phyloP scores from a whole-genome alignment of 2,797 vertebrate genomes.

The Pelodytes ibericus region DNA sequence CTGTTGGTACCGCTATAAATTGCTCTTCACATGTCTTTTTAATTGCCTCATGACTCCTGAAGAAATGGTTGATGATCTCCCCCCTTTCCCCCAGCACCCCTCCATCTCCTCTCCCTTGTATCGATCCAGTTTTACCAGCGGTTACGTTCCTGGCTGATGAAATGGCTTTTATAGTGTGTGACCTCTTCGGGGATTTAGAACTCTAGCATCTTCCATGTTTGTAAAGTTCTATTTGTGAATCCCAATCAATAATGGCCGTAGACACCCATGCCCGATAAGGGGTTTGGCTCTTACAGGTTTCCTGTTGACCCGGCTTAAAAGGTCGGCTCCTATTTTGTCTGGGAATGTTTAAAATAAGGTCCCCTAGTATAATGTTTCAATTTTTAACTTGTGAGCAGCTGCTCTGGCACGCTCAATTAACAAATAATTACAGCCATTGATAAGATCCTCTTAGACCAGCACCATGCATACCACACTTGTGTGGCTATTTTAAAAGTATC shows the following conservation, averaged over 20 bases:
- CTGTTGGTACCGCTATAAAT: constrained; percentile 13
- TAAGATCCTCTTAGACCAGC: too few species aligned
- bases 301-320: neutral
- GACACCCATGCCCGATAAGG: neutral
- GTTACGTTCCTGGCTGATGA: constrained; percentile 12
- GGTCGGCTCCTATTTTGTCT: neutral
- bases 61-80: neutral
- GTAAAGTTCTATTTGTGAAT: neutral
- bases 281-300: neutral
- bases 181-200: constrained; percentile 3
- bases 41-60: constrained; percentile 31
- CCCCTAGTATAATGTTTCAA: too few species aligned
- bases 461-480: too few species aligned
- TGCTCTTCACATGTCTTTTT: constrained; percentile 17
- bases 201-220: neutral
- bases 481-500: too few species aligned
- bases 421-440: too few species aligned
- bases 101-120: neutral
- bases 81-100: neutral
- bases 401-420: too few species aligned
- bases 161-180: neutral
- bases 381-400: too few species aligned
- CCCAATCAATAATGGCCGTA: neutral
- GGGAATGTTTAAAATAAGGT: too few species aligned
- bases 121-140: constrained; percentile 22